Conservation (phyloP, 37 sponge, comb jelly and placozoan species). For the Agelas oroides region DNA sequence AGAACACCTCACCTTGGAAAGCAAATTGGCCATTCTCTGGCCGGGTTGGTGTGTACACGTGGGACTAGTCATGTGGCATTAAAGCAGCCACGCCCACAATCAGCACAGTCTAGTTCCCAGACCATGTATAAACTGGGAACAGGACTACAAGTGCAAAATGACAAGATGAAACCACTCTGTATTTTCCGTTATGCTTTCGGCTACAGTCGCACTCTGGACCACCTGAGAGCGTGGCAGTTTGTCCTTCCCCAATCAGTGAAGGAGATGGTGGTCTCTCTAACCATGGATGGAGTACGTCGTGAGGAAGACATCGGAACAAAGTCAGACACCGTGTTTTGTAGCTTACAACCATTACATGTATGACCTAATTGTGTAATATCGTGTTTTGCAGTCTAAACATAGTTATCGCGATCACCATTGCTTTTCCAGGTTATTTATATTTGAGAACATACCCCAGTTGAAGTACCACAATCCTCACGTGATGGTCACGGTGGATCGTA, state of each 20-base stretch:
- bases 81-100: no score
- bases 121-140: no score
- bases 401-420: no score
- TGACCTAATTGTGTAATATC: background rate
- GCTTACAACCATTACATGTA: background rate
- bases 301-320: constrained; percentile 24
- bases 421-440: constrained; percentile 65
- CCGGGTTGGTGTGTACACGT: no score
- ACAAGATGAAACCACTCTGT: constrained; percentile 18
- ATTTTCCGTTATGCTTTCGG: constrained; percentile 17
- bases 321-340: constrained; percentile 11
- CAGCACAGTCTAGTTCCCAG: no score
- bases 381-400: background rate
- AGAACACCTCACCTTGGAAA: background rate
- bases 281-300: background rate
- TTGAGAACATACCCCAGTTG: constrained; percentile 81
- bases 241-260: constrained; percentile 49
- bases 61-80: no score
- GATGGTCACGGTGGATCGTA: constrained; percentile 26
- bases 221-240: constrained; percentile 48
- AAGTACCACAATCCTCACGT: constrained; percentile 75
- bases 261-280: constrained; percentile 15
- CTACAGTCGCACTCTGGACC: constrained; percentile 60
- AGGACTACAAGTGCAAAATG: no score
- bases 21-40: no score